Evolutionary conservation across 2,797 vertebrate genomes (phyloP).

Genomic region (Anisognathus igniventris): DNA sequence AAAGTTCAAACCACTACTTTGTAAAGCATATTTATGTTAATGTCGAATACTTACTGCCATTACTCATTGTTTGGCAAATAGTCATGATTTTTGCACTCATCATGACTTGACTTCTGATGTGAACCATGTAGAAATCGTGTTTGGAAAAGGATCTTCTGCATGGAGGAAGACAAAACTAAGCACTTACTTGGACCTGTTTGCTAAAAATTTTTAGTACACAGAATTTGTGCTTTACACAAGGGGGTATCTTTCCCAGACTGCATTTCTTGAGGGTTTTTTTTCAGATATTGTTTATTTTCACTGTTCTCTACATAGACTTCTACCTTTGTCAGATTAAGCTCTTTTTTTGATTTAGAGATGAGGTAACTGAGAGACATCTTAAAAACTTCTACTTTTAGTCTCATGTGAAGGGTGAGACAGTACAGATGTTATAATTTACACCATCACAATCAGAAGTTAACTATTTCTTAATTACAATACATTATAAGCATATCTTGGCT

Average conservation of each 20-base stretch:
- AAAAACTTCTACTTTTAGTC: neutral
- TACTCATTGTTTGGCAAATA: neutral
- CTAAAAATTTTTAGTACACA: neutral
- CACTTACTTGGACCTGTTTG: neutral
- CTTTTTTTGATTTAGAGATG: neutral
- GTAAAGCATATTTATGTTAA: neutral
- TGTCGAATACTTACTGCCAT: neutral
- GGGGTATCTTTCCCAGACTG: neutral
- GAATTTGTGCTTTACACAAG: neutral
- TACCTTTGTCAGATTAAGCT: neutral
- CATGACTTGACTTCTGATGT: neutral
- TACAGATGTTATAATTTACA: neutral
- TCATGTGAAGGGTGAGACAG: neutral
- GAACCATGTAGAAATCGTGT: neutral
- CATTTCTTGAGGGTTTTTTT: neutral
- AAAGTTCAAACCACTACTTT: neutral
- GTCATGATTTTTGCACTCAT: neutral
- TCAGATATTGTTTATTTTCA: neutral
- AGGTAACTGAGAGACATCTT: neutral
- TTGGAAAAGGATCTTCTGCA: neutral
- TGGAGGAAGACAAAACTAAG: neutral
- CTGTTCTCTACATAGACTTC: neutral
- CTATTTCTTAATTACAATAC: neutral
- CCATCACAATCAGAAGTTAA: neutral
- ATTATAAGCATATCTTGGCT: neutral